phyloP scores from a whole-genome alignment of 2,888 invertebrate genomes.

The Steromphala cineraria region DNA sequence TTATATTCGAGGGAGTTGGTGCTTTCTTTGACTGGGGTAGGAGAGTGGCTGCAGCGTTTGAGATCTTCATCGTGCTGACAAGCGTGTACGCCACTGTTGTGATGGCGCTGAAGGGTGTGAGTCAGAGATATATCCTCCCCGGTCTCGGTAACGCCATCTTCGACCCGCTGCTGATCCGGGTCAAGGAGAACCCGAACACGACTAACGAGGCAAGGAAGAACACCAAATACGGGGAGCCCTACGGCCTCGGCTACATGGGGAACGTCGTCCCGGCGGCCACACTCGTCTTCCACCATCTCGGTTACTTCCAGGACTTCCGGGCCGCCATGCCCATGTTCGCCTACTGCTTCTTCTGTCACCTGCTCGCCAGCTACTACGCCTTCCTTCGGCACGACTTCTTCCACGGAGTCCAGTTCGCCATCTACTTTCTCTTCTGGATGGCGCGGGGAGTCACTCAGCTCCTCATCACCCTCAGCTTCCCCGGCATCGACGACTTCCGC shows the following conservation, averaged over 20 bases:
- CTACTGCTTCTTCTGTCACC: constrained; percentile 45
- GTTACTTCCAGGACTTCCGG: constrained; percentile 52
- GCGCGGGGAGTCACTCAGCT: constrained; percentile 41
- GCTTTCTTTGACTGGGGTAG: constrained; percentile 52
- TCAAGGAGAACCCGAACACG: constrained; percentile 38
- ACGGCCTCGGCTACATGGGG: constrained; percentile 60
- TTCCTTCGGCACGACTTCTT: constrained; percentile 56
- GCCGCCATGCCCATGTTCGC: constrained; percentile 48
- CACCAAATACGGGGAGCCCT: constrained; percentile 58
- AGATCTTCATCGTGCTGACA: constrained; percentile 52
- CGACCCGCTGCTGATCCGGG: constrained; percentile 51
- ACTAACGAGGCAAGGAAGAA: constrained; percentile 54
- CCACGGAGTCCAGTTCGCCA: constrained; percentile 47
- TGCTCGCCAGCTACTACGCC: constrained; percentile 53
- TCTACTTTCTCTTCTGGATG: constrained; percentile 54
- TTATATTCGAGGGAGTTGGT: constrained; percentile 56
- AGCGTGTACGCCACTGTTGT: constrained; percentile 55
- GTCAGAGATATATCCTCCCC: constrained; percentile 57
- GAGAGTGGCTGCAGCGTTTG: constrained; percentile 54
- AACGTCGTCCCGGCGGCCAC: constrained; percentile 54
- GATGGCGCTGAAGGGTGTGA: constrained; percentile 58
- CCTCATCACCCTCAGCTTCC: constrained; percentile 35
- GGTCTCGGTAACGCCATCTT: constrained; percentile 58
- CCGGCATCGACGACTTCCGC: constrained; percentile 26
- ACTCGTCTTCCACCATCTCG: constrained; percentile 52